Conservation (phyloP, 2,113 vertebrate species). For the Sitta europaea region DNA sequence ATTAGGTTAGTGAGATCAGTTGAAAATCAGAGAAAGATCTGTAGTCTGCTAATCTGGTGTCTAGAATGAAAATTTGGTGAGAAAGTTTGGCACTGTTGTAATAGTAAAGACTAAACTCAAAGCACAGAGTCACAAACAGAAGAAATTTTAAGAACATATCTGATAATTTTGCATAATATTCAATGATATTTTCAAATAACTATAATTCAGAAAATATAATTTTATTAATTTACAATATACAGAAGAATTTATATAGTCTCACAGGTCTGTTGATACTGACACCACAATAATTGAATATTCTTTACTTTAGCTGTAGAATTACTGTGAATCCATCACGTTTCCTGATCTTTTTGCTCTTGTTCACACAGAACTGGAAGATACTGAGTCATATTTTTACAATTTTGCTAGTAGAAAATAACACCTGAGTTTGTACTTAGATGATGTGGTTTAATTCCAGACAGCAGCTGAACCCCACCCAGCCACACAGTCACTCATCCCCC, state of each 20-base stretch:
- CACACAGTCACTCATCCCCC: accelerated
- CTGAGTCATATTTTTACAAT: neutral
- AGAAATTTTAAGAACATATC: neutral
- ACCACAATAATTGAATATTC: neutral
- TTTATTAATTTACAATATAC: neutral
- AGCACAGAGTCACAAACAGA: neutral
- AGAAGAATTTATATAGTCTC: neutral
- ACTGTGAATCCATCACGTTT: neutral
- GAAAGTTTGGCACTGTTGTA: neutral
- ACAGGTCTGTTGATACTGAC: neutral
- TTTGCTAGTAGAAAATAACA: neutral
- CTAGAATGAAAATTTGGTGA: neutral
- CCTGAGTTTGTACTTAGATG: neutral
- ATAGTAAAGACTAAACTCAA: neutral
- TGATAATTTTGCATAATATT: neutral
- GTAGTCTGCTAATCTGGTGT: neutral
- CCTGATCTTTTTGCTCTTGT: neutral
- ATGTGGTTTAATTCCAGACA: neutral
- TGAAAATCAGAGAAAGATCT: neutral
- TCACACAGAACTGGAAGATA: neutral
- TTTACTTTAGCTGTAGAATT: neutral
- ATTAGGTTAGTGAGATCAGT: neutral
- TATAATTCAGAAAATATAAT: neutral
- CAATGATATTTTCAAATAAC: neutral
- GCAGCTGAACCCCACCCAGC: neutral